These are phyloP conservation scores for Pyxicephalus adspersus DNA, from an alignment of 2,113 vertebrate genomes.

Conservation along the genomic window DNA sequence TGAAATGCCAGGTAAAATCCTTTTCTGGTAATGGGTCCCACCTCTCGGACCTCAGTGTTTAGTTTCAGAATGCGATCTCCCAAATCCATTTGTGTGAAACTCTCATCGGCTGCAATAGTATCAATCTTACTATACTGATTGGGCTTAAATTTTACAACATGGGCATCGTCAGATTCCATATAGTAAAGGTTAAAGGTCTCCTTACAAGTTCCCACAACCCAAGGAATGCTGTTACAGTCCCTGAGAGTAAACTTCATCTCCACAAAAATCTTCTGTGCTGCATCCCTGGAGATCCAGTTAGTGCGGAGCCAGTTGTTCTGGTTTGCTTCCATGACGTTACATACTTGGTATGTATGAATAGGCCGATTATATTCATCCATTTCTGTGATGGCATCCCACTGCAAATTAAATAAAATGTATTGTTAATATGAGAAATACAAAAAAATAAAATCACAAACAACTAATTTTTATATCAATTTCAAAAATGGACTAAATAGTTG, in stretches of 20 bases:
- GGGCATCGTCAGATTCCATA: conserved; percentile 89
- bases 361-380: conserved; percentile 96
- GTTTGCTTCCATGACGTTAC: conserved; percentile 95
- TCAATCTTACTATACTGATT: conserved; percentile 90
- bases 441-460: no score
- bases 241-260: conserved; percentile 94
- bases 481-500: no score
- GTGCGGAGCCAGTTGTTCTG: conserved; percentile 98
- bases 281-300: conserved; percentile 92
- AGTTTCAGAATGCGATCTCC: conserved; percentile 95
- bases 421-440: neutral
- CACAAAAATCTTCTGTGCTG: conserved; percentile 92
- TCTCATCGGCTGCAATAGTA: conserved; percentile 94
- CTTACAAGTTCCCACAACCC: conserved; percentile 94
- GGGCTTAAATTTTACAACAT: conserved; percentile 86
- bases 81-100: conserved; percentile 96
- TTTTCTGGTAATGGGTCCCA: conserved; percentile 88
- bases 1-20: conserved; percentile 95
- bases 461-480: no score
- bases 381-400: conserved; percentile 97
- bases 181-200: conserved; percentile 96
- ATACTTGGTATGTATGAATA: conserved; percentile 95
- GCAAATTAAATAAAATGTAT: conserved; percentile 55
- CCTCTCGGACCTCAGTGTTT: conserved; percentile 92
- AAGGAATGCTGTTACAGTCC: conserved; percentile 95